Percentiles rank a stretch among this genome's conserved stretches.
phyloP scores from a whole-genome alignment of 2,888 invertebrate genomes.

The Blera fallax region DNA sequence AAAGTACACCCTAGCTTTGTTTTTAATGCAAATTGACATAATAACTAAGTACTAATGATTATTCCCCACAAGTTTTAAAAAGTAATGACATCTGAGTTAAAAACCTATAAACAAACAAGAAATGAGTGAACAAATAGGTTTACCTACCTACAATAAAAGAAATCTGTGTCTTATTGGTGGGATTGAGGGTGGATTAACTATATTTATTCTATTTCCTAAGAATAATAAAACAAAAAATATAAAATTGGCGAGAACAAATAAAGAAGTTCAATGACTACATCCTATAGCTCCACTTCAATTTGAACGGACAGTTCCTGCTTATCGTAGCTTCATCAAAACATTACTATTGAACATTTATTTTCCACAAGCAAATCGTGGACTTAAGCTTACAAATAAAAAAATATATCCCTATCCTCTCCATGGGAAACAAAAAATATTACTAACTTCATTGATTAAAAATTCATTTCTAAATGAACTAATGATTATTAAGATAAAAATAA shows the following conservation, averaged over 20 bases:
- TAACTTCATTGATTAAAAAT: background rate
- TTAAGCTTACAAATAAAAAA: background rate
- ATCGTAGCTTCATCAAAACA: background rate
- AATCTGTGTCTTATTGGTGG: constrained; percentile 10
- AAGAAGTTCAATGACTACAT: background rate
- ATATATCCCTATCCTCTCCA: background rate
- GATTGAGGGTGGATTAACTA: background rate
- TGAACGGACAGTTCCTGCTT: background rate
- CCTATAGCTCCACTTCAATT: background rate
- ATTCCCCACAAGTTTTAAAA: background rate
- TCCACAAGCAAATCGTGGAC: background rate
- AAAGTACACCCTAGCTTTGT: no score
- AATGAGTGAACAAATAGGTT: background rate
- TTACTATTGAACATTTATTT: background rate
- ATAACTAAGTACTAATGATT: background rate
- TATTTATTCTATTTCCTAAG: background rate
- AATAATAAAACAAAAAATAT: background rate
- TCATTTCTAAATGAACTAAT: background rate
- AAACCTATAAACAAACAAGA: background rate
- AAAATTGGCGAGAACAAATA: no score
- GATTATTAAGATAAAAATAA: background rate
- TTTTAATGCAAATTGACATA: no score
- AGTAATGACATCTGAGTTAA: no score
- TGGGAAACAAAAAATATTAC: background rate
- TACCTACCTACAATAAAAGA: background rate